Conservation (phyloP, 1,140 invertebrate species). For the Panagrolaimus sp. region DNA sequence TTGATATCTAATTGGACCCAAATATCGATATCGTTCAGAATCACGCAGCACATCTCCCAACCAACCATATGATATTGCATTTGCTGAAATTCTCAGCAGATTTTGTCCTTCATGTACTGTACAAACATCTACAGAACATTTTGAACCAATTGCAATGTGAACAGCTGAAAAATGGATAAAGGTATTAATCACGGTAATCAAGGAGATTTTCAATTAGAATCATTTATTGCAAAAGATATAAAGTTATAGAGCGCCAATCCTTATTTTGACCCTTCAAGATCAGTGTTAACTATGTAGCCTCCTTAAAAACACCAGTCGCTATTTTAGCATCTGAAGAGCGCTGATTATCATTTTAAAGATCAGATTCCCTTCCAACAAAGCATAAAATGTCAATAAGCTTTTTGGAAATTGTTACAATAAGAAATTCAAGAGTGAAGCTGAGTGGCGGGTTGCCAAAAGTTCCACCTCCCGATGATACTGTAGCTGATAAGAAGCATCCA, state of each 20-base stretch:
- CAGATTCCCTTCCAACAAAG: neutral
- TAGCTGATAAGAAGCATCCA: slow-evolving; percentile 11
- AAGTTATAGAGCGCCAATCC: too few relatives aligned
- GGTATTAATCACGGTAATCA: too few relatives aligned
- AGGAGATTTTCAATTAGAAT: too few relatives aligned
- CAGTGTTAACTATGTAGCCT: too few relatives aligned
- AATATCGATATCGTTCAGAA: slow-evolving; percentile 77
- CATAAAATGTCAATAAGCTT: slow-evolving; percentile 3
- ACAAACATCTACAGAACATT: slow-evolving; percentile 69
- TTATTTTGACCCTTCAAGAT: too few relatives aligned
- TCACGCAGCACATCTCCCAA: slow-evolving; percentile 76
- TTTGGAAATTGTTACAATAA: slow-evolving; percentile 17
- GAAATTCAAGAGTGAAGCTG: slow-evolving; percentile 16
- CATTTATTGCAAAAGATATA: too few relatives aligned
- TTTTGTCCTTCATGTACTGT: slow-evolving; percentile 68
- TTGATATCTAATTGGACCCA: slow-evolving; percentile 80
- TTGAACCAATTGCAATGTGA: slow-evolving; percentile 71
- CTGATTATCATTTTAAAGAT: neutral
- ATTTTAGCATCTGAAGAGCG: too few relatives aligned
- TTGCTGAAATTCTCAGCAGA: slow-evolving; percentile 71
- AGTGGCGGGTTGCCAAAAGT: slow-evolving; percentile 14
- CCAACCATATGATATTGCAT: slow-evolving; percentile 78
- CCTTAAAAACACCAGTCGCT: too few relatives aligned
- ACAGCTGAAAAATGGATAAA: slow-evolving; percentile 62
- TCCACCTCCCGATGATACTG: slow-evolving; percentile 3